phyloP scores from a whole-genome alignment of 1,140 invertebrate genomes.

The Drosophila kanapiae region DNA sequence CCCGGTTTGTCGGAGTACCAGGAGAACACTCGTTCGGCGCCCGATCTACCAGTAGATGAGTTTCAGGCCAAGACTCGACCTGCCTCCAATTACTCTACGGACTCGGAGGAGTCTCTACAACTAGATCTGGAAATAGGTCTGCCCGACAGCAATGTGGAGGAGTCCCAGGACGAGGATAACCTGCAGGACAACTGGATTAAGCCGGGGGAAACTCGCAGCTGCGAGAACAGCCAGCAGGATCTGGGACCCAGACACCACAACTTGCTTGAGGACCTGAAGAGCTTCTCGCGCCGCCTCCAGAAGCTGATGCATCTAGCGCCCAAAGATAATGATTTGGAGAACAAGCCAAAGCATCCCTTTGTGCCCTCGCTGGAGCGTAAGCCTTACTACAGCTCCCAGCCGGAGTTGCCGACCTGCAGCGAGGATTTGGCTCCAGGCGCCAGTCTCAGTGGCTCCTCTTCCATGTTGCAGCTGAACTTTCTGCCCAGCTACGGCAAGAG shows the following conservation, averaged over 20 bases:
- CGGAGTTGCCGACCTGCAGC: constrained; percentile 61
- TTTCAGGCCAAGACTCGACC: constrained; percentile 30
- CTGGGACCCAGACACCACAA: constrained; percentile 64
- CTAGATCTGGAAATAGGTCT: constrained; percentile 33
- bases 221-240: constrained; percentile 61
- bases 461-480: constrained; percentile 69
- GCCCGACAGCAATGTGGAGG: constrained; percentile 49
- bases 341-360: constrained; percentile 27
- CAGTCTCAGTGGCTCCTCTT: constrained; percentile 45
- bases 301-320: constrained; percentile 60
- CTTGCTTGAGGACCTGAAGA: constrained; percentile 69
- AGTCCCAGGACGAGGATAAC: constrained; percentile 50
- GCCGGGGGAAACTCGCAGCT: constrained; percentile 75
- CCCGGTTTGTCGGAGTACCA: constrained; percentile 55
- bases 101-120: constrained; percentile 63
- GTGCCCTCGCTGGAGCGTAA: constrained; percentile 55
- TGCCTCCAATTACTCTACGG: constrained; percentile 55
- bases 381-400: constrained; percentile 76
- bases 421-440: constrained; percentile 24
- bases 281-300: constrained; percentile 70
- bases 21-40: constrained; percentile 62
- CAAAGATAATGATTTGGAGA: constrained; percentile 13
- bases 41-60: constrained; percentile 54
- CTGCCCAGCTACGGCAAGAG: constrained; percentile 54
- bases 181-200: constrained; percentile 79